A percentile compares a stretch with the other conserved stretches of the same genome.
phyloP scores from a whole-genome alignment of 2,797 vertebrate genomes.

The Xiphophorus birchmanni region DNA sequence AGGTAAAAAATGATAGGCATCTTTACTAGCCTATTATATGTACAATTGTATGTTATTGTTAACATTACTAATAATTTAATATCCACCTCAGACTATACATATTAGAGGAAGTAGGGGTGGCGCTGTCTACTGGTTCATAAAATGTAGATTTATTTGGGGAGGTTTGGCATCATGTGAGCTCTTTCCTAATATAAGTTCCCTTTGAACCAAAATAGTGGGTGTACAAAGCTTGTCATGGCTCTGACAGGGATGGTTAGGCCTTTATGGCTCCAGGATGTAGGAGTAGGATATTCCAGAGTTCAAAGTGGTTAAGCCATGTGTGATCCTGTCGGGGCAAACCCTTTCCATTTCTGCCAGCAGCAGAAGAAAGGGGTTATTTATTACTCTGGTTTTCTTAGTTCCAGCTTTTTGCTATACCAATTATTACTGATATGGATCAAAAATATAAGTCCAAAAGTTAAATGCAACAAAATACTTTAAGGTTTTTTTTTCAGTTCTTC shows the following conservation, averaged over 20 bases:
- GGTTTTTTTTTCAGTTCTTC: slow-evolving; percentile 17
- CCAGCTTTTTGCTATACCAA: slow-evolving; percentile 50
- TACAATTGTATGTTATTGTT: neutral
- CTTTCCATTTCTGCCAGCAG: slow-evolving; percentile 30
- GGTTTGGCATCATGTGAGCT: slow-evolving; percentile 63
- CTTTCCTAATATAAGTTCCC: slow-evolving; percentile 71
- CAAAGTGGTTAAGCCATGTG: slow-evolving; percentile 57
- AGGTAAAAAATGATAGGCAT: neutral
- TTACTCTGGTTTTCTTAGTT: slow-evolving; percentile 42
- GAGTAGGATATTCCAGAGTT: slow-evolving; percentile 58
- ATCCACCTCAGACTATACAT: slow-evolving; percentile 32
- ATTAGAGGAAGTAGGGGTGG: slow-evolving; percentile 67
- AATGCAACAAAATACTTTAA: slow-evolving; percentile 41
- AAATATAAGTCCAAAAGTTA: slow-evolving; percentile 26
- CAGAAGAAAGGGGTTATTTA: slow-evolving; percentile 56
- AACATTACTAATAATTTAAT: neutral
- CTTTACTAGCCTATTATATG: neutral
- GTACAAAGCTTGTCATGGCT: slow-evolving; percentile 54
- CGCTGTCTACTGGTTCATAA: slow-evolving; percentile 72
- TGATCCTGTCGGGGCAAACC: slow-evolving; percentile 54
- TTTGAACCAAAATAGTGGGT: slow-evolving; percentile 67
- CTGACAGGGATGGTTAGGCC: slow-evolving; percentile 58
- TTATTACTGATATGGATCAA: slow-evolving; percentile 47
- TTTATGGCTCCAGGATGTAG: slow-evolving; percentile 50
- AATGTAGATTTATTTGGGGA: slow-evolving; percentile 77